Percentiles rank a stretch among this genome's conserved stretches.
phyloP scores from a whole-genome alignment of 1,140 invertebrate genomes.

The Himalopsyche phryganea region DNA sequence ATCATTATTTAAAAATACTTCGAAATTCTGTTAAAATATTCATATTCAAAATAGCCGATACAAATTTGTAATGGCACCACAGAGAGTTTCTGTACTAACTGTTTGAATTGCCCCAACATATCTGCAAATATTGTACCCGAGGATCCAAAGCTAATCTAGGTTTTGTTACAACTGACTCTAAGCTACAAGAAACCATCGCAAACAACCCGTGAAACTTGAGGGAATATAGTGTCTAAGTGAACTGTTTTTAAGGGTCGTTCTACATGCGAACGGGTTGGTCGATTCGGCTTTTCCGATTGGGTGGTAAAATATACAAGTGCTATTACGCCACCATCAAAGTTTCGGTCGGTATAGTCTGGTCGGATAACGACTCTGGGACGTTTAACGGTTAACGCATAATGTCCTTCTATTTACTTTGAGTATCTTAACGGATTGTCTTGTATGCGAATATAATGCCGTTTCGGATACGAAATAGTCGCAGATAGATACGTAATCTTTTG shows the following conservation, averaged over 20 bases:
- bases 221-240: neutral
- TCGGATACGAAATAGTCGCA: no score
- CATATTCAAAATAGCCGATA: neutral
- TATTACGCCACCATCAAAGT: slow-evolving; percentile 30
- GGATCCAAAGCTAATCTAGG: slow-evolving; percentile 24
- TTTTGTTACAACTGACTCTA: slow-evolving; percentile 19
- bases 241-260: neutral
- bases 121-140: slow-evolving; percentile 23
- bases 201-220: neutral
- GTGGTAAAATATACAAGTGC: slow-evolving; percentile 20
- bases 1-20: no score
- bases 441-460: neutral
- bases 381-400: slow-evolving; percentile 32
- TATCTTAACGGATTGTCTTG: slow-evolving; percentile 22
- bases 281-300: neutral
- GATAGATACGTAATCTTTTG: no score
- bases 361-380: slow-evolving; percentile 27
- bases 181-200: neutral
- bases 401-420: slow-evolving; percentile 19
- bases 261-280: no score
- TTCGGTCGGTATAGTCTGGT: slow-evolving; percentile 22
- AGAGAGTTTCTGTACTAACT: neutral
- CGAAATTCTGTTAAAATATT: no score
- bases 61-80: neutral
- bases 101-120: slow-evolving; percentile 1